Conservation (phyloP, 2,113 vertebrate species). For the Corythornis cristatus region DNA sequence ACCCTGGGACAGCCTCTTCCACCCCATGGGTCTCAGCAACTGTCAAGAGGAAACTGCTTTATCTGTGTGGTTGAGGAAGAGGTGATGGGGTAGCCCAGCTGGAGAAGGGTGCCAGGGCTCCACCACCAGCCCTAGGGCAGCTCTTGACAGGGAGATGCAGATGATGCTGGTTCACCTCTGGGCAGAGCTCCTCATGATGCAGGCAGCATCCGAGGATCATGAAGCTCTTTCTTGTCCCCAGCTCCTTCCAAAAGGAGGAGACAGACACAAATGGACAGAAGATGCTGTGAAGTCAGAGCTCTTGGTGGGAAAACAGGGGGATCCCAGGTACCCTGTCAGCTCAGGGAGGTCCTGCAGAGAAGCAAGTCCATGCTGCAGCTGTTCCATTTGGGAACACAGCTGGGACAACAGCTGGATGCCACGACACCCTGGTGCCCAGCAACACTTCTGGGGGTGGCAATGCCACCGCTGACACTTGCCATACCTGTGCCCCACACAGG, state of each 20-base stretch:
- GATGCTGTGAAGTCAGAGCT: not conserved
- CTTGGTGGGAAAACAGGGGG: not conserved
- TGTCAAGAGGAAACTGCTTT: slow-evolving; percentile 13
- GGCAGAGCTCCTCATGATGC: not conserved
- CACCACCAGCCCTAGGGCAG: rapidly evolving
- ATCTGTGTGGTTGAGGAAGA: slow-evolving; percentile 5
- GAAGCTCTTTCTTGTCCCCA: not conserved
- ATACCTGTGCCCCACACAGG: rapidly evolving
- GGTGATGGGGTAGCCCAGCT: not conserved
- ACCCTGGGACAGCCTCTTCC: not conserved
- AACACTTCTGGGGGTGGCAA: not conserved
- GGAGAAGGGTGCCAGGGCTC: not conserved
- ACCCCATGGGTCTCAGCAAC: not conserved
- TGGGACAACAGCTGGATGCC: not conserved
- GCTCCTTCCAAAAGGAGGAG: not conserved
- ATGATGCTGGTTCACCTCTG: not conserved
- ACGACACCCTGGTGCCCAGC: not conserved
- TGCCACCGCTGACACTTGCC: rapidly evolving
- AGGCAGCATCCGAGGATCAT: not conserved
- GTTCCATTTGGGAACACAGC: rapidly evolving
- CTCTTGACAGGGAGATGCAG: not conserved
- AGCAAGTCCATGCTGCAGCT: rapidly evolving
- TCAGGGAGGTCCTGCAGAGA: not conserved
- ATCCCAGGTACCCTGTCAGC: not conserved
- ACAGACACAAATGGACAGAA: not conserved